Percentiles rank a stretch among this genome's conserved stretches.
phyloP scores from a whole-genome alignment of 1,140 invertebrate species.

The Rhyzopertha dominica region DNA sequence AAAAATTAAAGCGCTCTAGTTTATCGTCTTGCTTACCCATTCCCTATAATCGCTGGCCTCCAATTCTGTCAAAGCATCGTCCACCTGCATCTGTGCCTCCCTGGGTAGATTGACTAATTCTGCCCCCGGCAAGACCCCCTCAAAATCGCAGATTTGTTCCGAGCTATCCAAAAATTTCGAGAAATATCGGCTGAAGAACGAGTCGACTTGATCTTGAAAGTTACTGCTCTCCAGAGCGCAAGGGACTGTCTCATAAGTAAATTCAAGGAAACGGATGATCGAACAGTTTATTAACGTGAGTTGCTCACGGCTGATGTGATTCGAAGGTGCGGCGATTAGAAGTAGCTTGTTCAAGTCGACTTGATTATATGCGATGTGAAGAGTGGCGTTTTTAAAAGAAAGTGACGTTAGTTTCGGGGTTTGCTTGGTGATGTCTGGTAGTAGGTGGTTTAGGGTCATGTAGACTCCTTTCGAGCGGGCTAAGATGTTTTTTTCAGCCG shows the following conservation, averaged over 20 bases:
- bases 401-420: slow-evolving; percentile 55
- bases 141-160: slow-evolving; percentile 30
- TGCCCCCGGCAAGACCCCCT: slow-evolving; percentile 47
- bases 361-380: slow-evolving; percentile 54
- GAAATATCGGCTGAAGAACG: slow-evolving; percentile 54
- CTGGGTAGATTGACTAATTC: slow-evolving; percentile 62
- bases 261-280: slow-evolving; percentile 49
- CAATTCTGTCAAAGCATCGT: slow-evolving; percentile 72
- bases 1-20: no score
- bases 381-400: slow-evolving; percentile 48
- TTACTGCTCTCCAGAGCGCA: slow-evolving; percentile 45
- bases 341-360: slow-evolving; percentile 53
- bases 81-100: slow-evolving; percentile 70
- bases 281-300: slow-evolving; percentile 47
- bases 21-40: slow-evolving; percentile 55
- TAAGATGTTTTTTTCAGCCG: slow-evolving; percentile 55
- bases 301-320: slow-evolving; percentile 49
- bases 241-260: slow-evolving; percentile 50
- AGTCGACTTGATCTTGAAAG: slow-evolving; percentile 49
- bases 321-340: slow-evolving; percentile 49
- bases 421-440: slow-evolving; percentile 56
- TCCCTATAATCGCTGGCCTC: slow-evolving; percentile 77
- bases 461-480: slow-evolving; percentile 59
- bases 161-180: slow-evolving; percentile 43
- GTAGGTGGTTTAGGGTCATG: slow-evolving; percentile 62